phyloP scores from a whole-genome alignment of 2,113 vertebrate genomes.

The Tychaedon coryphoeus region DNA sequence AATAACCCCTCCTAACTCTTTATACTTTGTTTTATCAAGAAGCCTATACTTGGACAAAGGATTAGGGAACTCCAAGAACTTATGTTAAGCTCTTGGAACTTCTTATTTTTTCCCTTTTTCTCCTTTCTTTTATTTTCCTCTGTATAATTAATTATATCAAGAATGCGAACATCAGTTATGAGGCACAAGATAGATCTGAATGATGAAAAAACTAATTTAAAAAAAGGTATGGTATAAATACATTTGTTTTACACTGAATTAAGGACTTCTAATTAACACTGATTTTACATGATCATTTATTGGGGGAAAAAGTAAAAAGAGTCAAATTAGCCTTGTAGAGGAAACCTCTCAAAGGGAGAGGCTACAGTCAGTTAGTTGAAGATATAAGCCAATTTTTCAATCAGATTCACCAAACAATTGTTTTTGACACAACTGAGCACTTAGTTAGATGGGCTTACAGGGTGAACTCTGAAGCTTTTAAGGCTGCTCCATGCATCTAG shows the following conservation, averaged over 20 bases:
- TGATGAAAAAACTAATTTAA: neutral
- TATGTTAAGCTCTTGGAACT: neutral
- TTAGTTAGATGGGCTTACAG: neutral
- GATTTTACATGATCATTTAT: neutral
- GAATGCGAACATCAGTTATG: neutral
- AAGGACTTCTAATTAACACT: neutral
- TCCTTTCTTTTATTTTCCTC: neutral
- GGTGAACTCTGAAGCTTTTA: neutral
- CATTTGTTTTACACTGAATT: neutral
- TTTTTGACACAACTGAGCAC: neutral
- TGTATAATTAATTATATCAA: neutral
- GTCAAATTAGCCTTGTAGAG: neutral
- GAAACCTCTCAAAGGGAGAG: neutral
- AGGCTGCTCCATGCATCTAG: neutral
- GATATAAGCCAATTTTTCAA: neutral
- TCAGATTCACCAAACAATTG: neutral
- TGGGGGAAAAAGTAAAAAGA: neutral
- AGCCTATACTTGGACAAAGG: neutral
- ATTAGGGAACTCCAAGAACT: neutral
- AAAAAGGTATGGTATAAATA: neutral
- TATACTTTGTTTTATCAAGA: neutral
- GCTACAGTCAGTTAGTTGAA: neutral
- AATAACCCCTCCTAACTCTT: neutral
- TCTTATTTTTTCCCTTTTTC: neutral
- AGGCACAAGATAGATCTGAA: neutral